Evolutionary conservation across 2,888 invertebrate genomes (phyloP), one percentile per base, ranked within the genome.

Genomic region (Cataglyphis cursor): DNA sequence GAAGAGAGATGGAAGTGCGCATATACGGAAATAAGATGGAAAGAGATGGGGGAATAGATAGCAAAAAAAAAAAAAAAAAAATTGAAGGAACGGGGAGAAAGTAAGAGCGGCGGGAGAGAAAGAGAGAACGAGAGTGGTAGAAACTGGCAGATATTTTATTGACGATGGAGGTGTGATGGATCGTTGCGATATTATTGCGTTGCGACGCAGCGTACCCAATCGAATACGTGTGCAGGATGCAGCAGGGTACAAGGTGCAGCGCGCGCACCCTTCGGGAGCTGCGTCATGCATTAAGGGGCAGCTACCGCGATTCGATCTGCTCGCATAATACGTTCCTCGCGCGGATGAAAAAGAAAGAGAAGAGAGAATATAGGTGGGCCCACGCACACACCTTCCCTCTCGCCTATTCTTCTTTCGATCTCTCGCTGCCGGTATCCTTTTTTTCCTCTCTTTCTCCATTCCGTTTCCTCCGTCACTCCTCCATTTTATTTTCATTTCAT

Each of bases 81-180:
- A 72, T n/a, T n/a, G 51, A 75, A 48, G 35, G 41, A 57, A 68
- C 21, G 8, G 31, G 61, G 35, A 68, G 48, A 57, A 76, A 81
- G 59, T 38, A 62, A 62, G 73, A 59, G 65, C 61, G 28, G 81
- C 73, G 41, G 65, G 51, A 51, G 28, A 82, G 28, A 24, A 31
- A 62, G 41, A 57, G 65, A 62, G 64, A 48, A 48, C 62, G 84
- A 82, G 85, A 84, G 87, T 74, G 82, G 68, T 82, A 85, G 80
- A 81, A 84, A 76, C 68, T 83, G 86, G 88, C 92, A 92, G 92
- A 92, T 92, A 91, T 91, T 91, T 90, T 90, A 92, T 92, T 88
- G 92, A 89, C 92, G 90, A 85, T 76, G 87, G 81, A 87, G 87
- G 88, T 89, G 91, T 91, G 91, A 91, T 91, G 90, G 90, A 90